A percentile compares a stretch with the other conserved stretches of the same genome.
Conservation (phyloP, 2,888 invertebrate genomes). For the Alentia gelatinosa region DNA sequence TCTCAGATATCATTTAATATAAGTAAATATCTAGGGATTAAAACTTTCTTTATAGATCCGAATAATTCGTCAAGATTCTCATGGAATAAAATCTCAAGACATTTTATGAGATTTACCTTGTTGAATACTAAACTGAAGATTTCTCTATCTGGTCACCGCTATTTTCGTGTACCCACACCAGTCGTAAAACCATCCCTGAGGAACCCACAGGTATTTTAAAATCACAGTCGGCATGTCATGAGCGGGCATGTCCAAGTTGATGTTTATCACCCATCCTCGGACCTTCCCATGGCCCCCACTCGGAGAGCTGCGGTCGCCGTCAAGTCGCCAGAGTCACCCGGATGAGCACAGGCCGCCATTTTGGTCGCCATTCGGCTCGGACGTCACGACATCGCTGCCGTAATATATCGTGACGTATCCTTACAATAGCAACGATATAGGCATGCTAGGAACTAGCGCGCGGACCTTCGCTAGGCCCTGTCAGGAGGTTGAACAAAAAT, state of each 20-base stretch:
- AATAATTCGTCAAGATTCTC: too few relatives aligned
- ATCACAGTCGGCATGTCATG: not conserved
- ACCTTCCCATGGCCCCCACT: conserved; percentile 31
- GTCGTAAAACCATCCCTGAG: not conserved
- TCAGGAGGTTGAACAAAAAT: not conserved
- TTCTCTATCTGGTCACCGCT: not conserved
- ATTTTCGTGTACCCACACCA: not conserved
- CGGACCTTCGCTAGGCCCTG: not conserved
- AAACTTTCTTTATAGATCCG: too few relatives aligned
- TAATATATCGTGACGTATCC: conserved; percentile 21
- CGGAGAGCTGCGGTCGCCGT: not conserved
- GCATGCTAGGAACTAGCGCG: not conserved
- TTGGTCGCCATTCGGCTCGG: not conserved
- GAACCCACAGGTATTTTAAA: not conserved
- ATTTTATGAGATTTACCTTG: too few relatives aligned
- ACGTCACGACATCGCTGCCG: not conserved
- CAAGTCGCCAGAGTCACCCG: not conserved
- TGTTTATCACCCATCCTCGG: not conserved
- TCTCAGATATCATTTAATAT: too few relatives aligned
- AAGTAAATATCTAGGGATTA: too few relatives aligned
- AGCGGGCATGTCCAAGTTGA: not conserved
- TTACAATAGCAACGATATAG: not conserved
- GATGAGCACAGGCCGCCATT: conserved; percentile 15
- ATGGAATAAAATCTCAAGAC: too few relatives aligned
- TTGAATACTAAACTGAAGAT: not conserved